phyloP scores from a whole-genome alignment of 2,888 invertebrate genomes.

The Diaprepes abbreviatus region DNA sequence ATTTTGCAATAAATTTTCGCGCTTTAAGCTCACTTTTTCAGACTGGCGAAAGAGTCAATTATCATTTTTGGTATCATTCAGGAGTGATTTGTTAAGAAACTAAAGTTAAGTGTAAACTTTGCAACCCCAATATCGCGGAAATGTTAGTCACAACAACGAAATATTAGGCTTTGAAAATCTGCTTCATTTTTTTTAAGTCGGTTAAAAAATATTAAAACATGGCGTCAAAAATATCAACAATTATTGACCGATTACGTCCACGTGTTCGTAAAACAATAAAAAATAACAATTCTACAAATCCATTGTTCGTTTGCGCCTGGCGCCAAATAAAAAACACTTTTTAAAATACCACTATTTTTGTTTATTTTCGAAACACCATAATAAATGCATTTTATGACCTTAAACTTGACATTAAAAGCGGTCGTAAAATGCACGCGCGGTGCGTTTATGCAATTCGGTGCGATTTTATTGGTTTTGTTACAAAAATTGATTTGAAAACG shows the following conservation, averaged over 20 bases:
- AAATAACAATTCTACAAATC: slow-evolving; percentile 4
- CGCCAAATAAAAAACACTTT: slow-evolving; percentile 2
- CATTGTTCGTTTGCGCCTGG: background rate
- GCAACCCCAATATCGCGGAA: no score
- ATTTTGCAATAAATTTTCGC: no score
- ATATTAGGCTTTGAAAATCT: no score
- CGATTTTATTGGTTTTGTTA: background rate
- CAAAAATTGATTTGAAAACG: background rate
- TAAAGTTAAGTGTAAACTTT: no score
- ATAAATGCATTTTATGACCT: slow-evolving; percentile 23
- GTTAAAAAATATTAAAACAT: background rate
- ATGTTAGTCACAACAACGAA: no score
- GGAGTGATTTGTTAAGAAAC: no score
- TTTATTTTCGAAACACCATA: slow-evolving; percentile 9
- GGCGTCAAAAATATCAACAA: background rate
- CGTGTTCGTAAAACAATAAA: background rate
- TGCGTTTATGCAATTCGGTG: slow-evolving; percentile 20
- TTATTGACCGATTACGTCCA: background rate
- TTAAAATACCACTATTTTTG: background rate
- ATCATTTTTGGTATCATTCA: no score
- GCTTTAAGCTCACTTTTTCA: no score
- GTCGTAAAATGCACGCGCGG: slow-evolving; percentile 30
- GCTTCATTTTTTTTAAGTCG: no score
- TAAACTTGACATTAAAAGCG: slow-evolving; percentile 36
- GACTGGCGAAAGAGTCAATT: no score